Evolutionary conservation across 2,113 vertebrate species (phyloP).

Genomic region (Chelonoidis abingdonii): DNA sequence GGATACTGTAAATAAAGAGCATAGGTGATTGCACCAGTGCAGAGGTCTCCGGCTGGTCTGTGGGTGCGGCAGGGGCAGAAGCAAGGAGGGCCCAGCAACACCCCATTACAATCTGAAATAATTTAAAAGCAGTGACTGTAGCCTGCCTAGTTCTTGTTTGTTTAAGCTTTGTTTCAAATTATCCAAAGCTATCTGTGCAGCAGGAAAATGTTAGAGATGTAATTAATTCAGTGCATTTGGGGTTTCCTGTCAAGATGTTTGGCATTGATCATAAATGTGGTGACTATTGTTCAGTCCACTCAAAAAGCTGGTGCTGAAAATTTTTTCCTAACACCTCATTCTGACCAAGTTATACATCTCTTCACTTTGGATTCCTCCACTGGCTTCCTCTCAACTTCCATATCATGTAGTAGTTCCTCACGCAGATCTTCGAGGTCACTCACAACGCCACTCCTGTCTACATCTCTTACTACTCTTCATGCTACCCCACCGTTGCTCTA

Average conservation of each 20-base stretch:
- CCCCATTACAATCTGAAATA: neutral
- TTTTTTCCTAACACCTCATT: rapidly evolving
- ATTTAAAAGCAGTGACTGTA: conserved; percentile 23
- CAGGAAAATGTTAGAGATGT: conserved; percentile 45
- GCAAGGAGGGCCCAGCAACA: too few species aligned
- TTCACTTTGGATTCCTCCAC: neutral
- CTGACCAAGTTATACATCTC: rapidly evolving
- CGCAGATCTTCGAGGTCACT: neutral
- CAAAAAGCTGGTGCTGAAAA: neutral
- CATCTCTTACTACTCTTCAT: rapidly evolving
- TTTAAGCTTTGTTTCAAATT: conserved; percentile 40
- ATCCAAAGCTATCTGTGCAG: conserved; percentile 8
- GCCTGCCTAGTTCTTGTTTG: conserved; percentile 42
- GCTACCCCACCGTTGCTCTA: neutral
- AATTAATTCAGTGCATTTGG: conserved; percentile 60
- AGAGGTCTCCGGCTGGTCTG: too few species aligned
- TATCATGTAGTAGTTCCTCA: neutral
- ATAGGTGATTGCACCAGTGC: too few species aligned
- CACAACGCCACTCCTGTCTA: neutral
- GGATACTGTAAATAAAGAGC: too few species aligned
- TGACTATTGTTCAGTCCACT: neutral
- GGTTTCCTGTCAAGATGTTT: conserved; percentile 63
- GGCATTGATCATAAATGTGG: conserved; percentile 35
- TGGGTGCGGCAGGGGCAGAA: too few species aligned
- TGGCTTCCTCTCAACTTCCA: neutral